phyloP scores from a whole-genome alignment of 2,113 vertebrate genomes.

The Pungitius pungitius region DNA sequence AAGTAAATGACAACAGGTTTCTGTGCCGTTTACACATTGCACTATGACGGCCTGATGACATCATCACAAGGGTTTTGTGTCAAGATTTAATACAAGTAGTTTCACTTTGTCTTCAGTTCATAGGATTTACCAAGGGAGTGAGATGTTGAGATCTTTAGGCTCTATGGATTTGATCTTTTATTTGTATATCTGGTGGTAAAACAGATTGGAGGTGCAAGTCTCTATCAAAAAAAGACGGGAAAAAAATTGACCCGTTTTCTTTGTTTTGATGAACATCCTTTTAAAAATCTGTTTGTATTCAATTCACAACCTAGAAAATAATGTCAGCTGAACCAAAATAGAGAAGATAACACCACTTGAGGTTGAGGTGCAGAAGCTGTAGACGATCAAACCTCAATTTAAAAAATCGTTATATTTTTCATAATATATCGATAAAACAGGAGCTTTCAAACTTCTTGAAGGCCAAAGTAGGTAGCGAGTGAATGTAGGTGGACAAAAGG shows the following conservation, averaged over 20 bases:
- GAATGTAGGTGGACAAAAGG: neutral
- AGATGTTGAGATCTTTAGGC: neutral
- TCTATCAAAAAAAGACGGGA: neutral
- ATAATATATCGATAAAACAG: too few species aligned
- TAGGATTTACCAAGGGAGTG: neutral
- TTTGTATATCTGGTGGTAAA: neutral
- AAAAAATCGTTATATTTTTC: too few species aligned
- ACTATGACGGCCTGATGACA: neutral
- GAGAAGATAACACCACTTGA: neutral
- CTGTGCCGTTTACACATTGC: neutral
- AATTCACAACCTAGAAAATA: neutral
- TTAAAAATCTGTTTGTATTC: neutral
- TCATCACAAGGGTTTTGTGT: neutral
- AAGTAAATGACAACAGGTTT: conserved; percentile 10
- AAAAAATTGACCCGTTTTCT: neutral
- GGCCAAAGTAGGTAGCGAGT: neutral
- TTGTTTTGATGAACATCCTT: neutral
- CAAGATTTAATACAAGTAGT: neutral
- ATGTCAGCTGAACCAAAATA: too few species aligned
- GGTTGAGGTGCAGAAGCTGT: neutral
- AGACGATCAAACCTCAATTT: neutral
- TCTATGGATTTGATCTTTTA: neutral
- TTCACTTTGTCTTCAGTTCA: neutral
- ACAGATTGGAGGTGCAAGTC: neutral
- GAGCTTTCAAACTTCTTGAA: neutral